phyloP scores from a whole-genome alignment of 2,888 invertebrate genomes.

The Cheilosia vulpina region DNA sequence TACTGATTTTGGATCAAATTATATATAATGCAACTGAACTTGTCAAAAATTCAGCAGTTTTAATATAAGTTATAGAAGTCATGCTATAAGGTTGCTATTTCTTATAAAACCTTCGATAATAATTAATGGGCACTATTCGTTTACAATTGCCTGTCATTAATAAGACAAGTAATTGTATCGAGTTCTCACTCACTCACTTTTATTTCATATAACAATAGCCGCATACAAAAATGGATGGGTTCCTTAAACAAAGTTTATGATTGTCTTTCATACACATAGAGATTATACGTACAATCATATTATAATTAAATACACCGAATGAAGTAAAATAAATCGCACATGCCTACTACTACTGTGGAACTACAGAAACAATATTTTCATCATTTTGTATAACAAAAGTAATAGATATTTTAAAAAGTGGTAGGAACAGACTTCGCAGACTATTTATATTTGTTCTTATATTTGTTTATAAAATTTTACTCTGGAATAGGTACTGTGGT shows the following conservation, averaged over 20 bases:
- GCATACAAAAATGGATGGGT: background rate
- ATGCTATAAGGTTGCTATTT: too few relatives aligned
- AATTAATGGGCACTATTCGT: background rate
- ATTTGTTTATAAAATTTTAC: background rate
- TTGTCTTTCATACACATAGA: background rate
- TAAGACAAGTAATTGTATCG: background rate
- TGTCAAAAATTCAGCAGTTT: background rate
- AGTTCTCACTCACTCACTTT: background rate
- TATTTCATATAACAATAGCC: too few relatives aligned
- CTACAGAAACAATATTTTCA: conserved; percentile 12
- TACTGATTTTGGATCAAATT: background rate
- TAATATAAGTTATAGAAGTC: too few relatives aligned
- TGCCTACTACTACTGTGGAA: conserved; percentile 14
- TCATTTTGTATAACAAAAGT: conserved; percentile 20
- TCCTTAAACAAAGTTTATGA: background rate
- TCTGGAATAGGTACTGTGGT: background rate
- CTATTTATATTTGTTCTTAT: conserved; percentile 1
- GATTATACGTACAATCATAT: background rate
- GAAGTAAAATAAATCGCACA: conserved; percentile 11
- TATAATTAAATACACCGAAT: conserved; percentile 4
- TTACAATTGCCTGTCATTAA: background rate
- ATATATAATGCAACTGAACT: background rate
- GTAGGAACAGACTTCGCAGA: conserved; percentile 74
- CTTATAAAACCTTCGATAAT: too few relatives aligned
- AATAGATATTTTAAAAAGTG: conserved; percentile 34